These are phyloP conservation scores for Megalops cyprinoides DNA, from an alignment of 2,797 vertebrate genomes.

Conservation along the genomic window DNA sequence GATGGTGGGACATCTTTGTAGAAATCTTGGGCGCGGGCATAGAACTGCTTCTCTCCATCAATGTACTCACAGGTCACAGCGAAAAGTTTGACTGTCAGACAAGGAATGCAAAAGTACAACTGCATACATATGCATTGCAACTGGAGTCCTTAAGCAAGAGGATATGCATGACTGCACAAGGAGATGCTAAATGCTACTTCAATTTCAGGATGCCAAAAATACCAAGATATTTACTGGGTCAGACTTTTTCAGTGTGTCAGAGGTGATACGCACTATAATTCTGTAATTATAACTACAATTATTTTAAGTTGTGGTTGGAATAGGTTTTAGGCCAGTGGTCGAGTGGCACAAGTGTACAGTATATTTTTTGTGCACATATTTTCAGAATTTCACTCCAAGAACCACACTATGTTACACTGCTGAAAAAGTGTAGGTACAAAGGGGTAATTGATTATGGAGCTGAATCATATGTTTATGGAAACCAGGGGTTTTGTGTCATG, in stretches of 20 bases:
- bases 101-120: constrained; percentile 31
- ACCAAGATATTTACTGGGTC: neutral
- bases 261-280: neutral
- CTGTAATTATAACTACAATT: neutral
- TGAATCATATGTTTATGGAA: no score
- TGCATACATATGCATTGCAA: neutral
- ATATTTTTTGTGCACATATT: neutral
- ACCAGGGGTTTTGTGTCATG: neutral
- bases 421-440: no score
- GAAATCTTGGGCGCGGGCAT: constrained; percentile 90
- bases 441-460: no score
- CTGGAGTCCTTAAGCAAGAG: neutral
- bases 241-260: no score
- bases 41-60: constrained; percentile 94
- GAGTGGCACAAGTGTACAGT: neutral
- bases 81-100: constrained; percentile 88
- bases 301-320: neutral
- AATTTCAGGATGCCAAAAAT: constrained; percentile 6
- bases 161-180: neutral
- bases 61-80: constrained; percentile 93
- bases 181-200: neutral
- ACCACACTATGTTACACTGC: neutral
- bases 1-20: constrained; percentile 89
- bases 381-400: neutral
- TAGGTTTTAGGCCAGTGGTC: neutral